phyloP scores from a whole-genome alignment of 2,888 invertebrate genomes.

The Zeuzera pyrina region DNA sequence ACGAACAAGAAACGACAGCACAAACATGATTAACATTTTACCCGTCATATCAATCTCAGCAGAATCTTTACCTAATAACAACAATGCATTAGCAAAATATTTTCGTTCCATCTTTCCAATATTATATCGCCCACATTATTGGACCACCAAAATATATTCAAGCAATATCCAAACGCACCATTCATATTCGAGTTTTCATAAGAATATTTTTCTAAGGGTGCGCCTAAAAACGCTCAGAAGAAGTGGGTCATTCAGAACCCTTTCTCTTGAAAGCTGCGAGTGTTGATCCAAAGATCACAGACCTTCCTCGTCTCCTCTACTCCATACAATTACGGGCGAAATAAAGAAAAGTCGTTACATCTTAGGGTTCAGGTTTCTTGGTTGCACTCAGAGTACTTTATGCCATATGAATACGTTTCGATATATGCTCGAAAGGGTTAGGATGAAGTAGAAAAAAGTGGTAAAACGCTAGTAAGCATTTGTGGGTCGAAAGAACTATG shows the following conservation, averaged over 20 bases:
- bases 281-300: constrained; percentile 23
- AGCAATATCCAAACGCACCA: constrained; percentile 35
- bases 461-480: constrained; percentile 53
- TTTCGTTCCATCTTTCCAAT: constrained; percentile 2
- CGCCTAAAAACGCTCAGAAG: constrained; percentile 37
- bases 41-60: not conserved
- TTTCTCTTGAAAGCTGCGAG: constrained; percentile 34
- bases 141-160: constrained; percentile 22
- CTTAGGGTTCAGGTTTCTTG: constrained; percentile 23
- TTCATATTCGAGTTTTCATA: constrained; percentile 33
- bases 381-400: constrained; percentile 36
- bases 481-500: constrained; percentile 36
- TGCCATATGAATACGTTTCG: constrained; percentile 51
- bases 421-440: constrained; percentile 44
- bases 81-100: constrained; percentile 13
- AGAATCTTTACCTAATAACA: too few species aligned
- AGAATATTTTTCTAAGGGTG: constrained; percentile 39
- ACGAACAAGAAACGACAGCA: too few species aligned
- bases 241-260: constrained; percentile 52
- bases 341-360: constrained; percentile 15
- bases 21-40: not conserved
- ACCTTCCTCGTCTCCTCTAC: constrained; percentile 14
- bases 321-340: constrained; percentile 3
- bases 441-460: constrained; percentile 38
- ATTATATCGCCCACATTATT: constrained; percentile 11